These are phyloP conservation scores for Aurelia sp. DNA, from an alignment of 30 jellyfish, hydroid and myxozoan species.

Conservation along the genomic window DNA sequence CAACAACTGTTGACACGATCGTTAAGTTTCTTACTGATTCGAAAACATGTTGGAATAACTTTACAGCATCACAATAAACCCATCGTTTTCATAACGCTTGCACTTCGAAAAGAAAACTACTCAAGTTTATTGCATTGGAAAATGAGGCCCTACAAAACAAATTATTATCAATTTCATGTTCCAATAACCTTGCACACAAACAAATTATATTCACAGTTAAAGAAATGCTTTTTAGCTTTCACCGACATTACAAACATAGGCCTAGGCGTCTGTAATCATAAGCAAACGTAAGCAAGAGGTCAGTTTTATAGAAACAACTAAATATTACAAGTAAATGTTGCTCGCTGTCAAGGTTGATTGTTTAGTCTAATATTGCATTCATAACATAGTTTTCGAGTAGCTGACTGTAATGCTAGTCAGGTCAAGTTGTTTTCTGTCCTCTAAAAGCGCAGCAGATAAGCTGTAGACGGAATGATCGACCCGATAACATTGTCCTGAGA, in stretches of 20 bases:
- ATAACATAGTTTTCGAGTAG: too few relatives aligned
- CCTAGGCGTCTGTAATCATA: slow-evolving; percentile 3
- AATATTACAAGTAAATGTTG: too few relatives aligned
- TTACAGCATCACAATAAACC: neutral
- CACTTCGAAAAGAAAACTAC: neutral
- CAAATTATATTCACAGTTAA: slow-evolving; percentile 4
- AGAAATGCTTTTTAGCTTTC: neutral
- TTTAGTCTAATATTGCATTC: neutral
- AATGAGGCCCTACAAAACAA: slow-evolving; percentile 7
- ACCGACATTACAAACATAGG: slow-evolving; percentile 19
- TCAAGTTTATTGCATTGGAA: slow-evolving; percentile 9
- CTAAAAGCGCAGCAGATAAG: neutral
- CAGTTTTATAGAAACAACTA: too few relatives aligned
- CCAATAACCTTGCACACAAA: slow-evolving; percentile 18
- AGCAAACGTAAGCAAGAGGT: too few relatives aligned
- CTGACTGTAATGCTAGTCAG: too few relatives aligned
- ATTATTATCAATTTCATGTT: neutral
- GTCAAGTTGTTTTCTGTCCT: neutral
- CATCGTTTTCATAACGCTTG: neutral
- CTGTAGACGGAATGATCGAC: neutral
- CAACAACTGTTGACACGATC: too few relatives aligned
- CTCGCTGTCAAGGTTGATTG: too few relatives aligned
- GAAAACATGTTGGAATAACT: neutral
- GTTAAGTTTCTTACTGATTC: neutral
- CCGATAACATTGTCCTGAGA: neutral